phyloP scores from a whole-genome alignment of 2,797 vertebrate species.

The Myiotriccus ornatus region DNA sequence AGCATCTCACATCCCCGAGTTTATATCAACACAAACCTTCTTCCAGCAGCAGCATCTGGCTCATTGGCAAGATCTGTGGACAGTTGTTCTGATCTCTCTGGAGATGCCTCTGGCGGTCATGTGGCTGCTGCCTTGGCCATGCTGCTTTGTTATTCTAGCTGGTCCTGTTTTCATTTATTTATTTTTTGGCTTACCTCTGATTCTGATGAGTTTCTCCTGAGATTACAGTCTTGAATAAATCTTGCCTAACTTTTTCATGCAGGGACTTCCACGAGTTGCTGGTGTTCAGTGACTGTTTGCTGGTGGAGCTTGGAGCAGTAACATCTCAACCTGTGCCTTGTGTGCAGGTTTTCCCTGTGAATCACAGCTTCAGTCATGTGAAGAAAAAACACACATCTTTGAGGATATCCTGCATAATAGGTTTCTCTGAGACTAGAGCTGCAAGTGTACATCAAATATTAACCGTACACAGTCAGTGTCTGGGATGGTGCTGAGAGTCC shows the following conservation, averaged over 20 bases:
- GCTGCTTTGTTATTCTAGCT: constrained; percentile 40
- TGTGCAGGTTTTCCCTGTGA: constrained; percentile 15
- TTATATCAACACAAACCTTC: constrained; percentile 52
- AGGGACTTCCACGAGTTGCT: neutral
- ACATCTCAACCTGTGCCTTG: neutral
- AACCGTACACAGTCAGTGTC: neutral
- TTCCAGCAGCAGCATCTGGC: constrained; percentile 66
- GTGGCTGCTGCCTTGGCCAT: neutral
- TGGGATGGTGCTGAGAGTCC: neutral
- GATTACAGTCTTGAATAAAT: constrained; percentile 21
- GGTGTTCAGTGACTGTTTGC: neutral
- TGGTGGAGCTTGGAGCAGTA: neutral
- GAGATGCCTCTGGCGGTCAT: constrained; percentile 39
- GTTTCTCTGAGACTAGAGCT: neutral
- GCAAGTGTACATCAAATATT: neutral
- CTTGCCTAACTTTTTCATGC: neutral
- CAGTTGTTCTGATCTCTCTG: constrained; percentile 36
- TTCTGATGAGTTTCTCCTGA: neutral
- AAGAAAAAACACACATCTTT: constrained; percentile 27
- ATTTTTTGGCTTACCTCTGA: constrained; percentile 20
- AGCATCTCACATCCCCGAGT: constrained; percentile 47
- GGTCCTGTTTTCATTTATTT: neutral
- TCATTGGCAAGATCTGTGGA: neutral
- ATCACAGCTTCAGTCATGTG: neutral
- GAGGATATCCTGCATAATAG: neutral